phyloP scores from a whole-genome alignment of 2,113 vertebrate species.

The Crotalus tigris region DNA sequence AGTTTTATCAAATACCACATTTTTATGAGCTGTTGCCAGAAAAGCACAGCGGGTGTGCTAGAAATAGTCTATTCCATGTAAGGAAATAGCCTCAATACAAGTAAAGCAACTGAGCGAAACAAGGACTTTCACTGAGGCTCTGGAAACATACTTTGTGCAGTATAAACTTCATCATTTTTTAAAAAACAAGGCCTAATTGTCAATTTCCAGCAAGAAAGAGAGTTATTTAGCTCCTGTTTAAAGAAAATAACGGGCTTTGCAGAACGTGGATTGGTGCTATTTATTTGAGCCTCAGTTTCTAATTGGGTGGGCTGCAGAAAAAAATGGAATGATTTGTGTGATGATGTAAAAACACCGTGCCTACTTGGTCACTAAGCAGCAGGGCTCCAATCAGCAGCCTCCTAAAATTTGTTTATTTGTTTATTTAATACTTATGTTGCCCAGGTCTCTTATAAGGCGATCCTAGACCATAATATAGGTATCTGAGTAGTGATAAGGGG shows the following conservation, averaged over 20 bases:
- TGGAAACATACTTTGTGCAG: slow-evolving; percentile 46
- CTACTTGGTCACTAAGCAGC: background rate
- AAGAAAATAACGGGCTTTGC: background rate
- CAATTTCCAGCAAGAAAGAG: background rate
- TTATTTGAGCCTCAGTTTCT: background rate
- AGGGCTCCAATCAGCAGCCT: background rate
- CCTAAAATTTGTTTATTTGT: background rate
- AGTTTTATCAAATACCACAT: slow-evolving; percentile 65
- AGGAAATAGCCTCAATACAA: slow-evolving; percentile 57
- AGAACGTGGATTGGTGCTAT: background rate
- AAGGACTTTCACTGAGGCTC: slow-evolving; percentile 38
- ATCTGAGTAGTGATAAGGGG: background rate
- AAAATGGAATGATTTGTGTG: background rate
- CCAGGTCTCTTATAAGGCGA: background rate
- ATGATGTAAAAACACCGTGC: background rate
- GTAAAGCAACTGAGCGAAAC: slow-evolving; percentile 22
- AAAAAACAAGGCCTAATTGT: background rate
- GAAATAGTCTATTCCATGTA: slow-evolving; percentile 72
- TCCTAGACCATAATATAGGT: background rate
- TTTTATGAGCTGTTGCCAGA: slow-evolving; percentile 66
- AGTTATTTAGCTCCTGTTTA: slow-evolving; percentile 29
- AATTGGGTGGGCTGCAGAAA: slow-evolving; percentile 1
- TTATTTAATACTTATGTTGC: background rate
- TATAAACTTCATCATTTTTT: slow-evolving; percentile 20
- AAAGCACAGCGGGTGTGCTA: slow-evolving; percentile 68